A percentile compares a stretch with the other conserved stretches of the same genome.
Conservation (phyloP, 2,113 vertebrate species). For the Xenus cinereus region DNA sequence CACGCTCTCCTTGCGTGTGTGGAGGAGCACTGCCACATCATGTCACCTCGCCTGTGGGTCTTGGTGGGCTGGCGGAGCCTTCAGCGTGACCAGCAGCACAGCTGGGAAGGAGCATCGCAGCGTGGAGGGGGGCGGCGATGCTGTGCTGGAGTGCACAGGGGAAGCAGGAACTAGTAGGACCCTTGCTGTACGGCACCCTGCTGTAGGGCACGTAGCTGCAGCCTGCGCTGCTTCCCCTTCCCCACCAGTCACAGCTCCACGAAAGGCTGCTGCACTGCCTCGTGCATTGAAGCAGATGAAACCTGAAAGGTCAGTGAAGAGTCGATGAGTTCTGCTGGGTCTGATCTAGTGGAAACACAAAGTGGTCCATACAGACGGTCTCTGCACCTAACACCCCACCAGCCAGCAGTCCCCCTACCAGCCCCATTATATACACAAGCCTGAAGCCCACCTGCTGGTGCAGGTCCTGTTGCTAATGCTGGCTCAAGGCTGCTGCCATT, state of each 20-base stretch:
- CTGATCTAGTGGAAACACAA: not conserved
- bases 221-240: not conserved
- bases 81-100: not conserved
- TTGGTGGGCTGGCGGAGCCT: not conserved
- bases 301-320: not conserved
- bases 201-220: not conserved
- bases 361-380: rapidly evolving
- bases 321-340: not conserved
- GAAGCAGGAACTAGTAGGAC: not conserved
- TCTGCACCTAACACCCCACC: not conserved
- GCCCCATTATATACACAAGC: not conserved
- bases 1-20: not conserved
- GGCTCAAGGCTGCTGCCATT: not conserved
- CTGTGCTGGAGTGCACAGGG: not conserved
- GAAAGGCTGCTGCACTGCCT: not conserved
- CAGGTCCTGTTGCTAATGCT: not conserved
- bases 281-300: not conserved
- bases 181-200: not conserved
- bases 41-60: not conserved
- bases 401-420: not conserved
- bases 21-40: not conserved
- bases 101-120: not conserved
- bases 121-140: not conserved
- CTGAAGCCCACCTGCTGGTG: not conserved
- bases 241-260: not conserved